Base-by-base conservation (phyloP, 2,113 vertebrate genomes). In the Thunnus maccoyii region DNA sequence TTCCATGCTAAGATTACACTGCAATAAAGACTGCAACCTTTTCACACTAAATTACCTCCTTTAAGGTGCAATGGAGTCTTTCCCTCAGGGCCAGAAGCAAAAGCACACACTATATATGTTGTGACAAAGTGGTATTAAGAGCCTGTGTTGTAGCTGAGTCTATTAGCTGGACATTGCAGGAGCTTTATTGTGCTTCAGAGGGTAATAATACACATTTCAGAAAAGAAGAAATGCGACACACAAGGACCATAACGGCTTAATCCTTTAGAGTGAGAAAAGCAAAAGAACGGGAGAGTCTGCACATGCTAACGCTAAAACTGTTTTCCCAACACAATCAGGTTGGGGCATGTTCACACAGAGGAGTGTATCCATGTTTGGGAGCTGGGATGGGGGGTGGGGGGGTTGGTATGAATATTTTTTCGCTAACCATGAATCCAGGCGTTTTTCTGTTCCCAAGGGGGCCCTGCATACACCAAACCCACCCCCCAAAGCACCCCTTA, bases 31-130 rank as follows among this genome's bases (percentile, higher is more conserved):
- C 51, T 15, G 65, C 57, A 72, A 63, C 46, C 50, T 80, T 91
- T 90, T 90, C 68, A 86, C 71, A 72, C 65, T 83, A 68, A 84
- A 91, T 88, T 65, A 84, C 75, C 65, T 83, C 73, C 66, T 75
- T 77, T 78, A 74, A 72, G 80, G 60, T 76, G 71, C 44, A 72
- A 61, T 52, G 51, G 54, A 71, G 32, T 57, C 36, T 41, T 61
- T 71, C 55, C 85, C 74, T 82, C n/a, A 17, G 68, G 44, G 57
- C 44, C 20, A 56, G 57, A 76, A 78, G 61, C 41, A 54, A 57
- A 75, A 67, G 64, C n/a, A 64, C 36, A 36, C 27, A 2, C 0
- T n/a, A 10, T 61, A 17, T 68, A 44, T 82, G 64, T 82, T 78
- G 62, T 86, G 82, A 90, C 69, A 88, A 88, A 87, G 75, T 76